Percentiles rank a stretch among this genome's conserved stretches.
These are phyloP conservation scores for Graphium colonna DNA, from an alignment of 2,888 invertebrate species.

Conservation along the genomic window DNA sequence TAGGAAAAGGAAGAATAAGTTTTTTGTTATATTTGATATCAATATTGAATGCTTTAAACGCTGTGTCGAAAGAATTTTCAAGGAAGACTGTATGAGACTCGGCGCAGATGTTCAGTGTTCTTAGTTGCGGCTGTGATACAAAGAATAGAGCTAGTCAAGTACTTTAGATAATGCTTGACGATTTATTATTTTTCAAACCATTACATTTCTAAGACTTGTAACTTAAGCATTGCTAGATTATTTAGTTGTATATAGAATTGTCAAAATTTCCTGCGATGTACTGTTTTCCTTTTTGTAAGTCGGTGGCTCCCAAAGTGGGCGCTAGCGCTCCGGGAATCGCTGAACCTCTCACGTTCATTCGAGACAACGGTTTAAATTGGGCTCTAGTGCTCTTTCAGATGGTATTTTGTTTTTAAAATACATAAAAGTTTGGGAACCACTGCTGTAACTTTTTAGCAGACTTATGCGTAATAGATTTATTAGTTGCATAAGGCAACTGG, in stretches of 20 bases:
- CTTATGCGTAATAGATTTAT: too few species aligned
- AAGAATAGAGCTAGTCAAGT: conserved; percentile 39
- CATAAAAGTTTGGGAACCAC: too few species aligned
- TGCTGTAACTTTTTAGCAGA: too few species aligned
- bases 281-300: neutral
- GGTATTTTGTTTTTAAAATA: too few species aligned
- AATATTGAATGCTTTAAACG: neutral
- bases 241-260: neutral
- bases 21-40: too few species aligned
- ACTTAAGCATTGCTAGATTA: neutral
- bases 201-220: conserved; percentile 5
- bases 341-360: too few species aligned
- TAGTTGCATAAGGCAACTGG: conserved; percentile 7
- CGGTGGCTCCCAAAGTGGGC: too few species aligned
- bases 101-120: conserved; percentile 39
- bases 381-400: too few species aligned
- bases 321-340: too few species aligned
- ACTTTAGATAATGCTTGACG: conserved; percentile 28
- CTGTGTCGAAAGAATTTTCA: conserved; percentile 10
- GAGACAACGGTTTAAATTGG: too few species aligned
- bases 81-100: conserved; percentile 29
- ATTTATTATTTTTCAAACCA: conserved; percentile 21
- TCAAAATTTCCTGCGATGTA: conserved; percentile 11
- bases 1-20: too few species aligned
- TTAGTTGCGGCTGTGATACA: conserved; percentile 61